A percentile compares a stretch with the other conserved stretches of the same genome.
These are phyloP conservation scores for Miopithecus talapoin DNA, from an alignment of 2,797 vertebrate genomes.

Conservation along the genomic window DNA sequence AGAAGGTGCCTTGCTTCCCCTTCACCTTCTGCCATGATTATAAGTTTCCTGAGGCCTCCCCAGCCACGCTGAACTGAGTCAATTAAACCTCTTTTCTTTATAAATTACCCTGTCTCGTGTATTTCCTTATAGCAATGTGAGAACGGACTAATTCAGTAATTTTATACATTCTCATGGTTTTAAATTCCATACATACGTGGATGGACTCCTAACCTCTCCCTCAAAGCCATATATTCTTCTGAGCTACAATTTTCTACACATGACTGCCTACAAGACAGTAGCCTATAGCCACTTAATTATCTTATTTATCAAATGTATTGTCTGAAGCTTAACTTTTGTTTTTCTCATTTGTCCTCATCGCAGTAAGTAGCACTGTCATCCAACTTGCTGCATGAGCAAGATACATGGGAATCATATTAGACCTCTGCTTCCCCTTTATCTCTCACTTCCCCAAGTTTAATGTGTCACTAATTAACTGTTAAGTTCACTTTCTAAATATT, in stretches of 20 bases:
- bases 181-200: background rate
- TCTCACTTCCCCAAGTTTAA: background rate
- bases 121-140: background rate
- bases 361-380: background rate
- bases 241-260: background rate
- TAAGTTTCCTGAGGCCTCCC: background rate
- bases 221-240: constrained; percentile 22
- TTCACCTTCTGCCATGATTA: background rate
- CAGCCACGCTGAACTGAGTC: background rate
- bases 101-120: background rate
- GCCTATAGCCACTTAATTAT: background rate
- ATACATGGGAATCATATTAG: background rate
- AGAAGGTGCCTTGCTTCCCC: background rate
- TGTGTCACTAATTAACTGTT: background rate
- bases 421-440: background rate
- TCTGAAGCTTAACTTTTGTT: background rate
- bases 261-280: background rate
- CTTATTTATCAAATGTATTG: background rate
- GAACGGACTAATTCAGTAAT: background rate
- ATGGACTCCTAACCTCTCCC: background rate
- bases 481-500: constrained; percentile 32
- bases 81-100: background rate
- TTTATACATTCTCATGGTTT: background rate
- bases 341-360: background rate
- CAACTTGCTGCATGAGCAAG: background rate